Evolutionary conservation across 2,797 vertebrate species (phyloP), one percentile per base, ranked within the genome.

Genomic region (Toxotes lorentzi): DNA sequence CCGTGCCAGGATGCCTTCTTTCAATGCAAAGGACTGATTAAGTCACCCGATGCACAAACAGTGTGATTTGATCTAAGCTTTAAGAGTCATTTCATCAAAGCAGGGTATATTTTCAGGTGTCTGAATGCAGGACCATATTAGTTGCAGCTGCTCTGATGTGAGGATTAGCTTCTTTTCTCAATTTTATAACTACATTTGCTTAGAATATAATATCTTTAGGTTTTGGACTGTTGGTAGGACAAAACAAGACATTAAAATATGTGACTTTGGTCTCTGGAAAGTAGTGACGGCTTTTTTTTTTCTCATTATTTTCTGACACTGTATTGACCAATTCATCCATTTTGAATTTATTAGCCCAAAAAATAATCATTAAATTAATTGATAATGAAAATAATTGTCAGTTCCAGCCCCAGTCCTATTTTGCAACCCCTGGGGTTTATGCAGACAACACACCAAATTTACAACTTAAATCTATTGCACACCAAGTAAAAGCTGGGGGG

Each of bases 1-100:
- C 97, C 98, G n/a, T 93, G 91, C 66, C 97, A 97, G 87, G 96
- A 96, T 34, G 96, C 97, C 19, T 99, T 99, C 90, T 96, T 99
- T 19, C 81, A 96, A 84, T 97, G 97, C 93, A 98, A 98, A 92
- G 98, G 98, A 84, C 95, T 99, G 53, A 54, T 67, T 2, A 80
- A 80, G 12, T 62, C 83, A 19, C 56, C 72, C 27, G 70, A 84
- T 65, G 78, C 76, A 21, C 40, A 48, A 60, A 81, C 12, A 23
- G 23, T 53, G 2, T 45, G n/a, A 56, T 69, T n/a, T 73, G 0
- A 60, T 41, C n/a, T 12, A 47, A 0, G 9, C 34, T 32, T 40
- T 40, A 19, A 41, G 35, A 45, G 11, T 30, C 0, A 35, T 57
- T 67, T 62, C 16, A 0, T 56, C 7, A 67, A 61, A 73, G 2